Conservation (phyloP, 2,113 vertebrate species). For the Menura novaehollandiae region DNA sequence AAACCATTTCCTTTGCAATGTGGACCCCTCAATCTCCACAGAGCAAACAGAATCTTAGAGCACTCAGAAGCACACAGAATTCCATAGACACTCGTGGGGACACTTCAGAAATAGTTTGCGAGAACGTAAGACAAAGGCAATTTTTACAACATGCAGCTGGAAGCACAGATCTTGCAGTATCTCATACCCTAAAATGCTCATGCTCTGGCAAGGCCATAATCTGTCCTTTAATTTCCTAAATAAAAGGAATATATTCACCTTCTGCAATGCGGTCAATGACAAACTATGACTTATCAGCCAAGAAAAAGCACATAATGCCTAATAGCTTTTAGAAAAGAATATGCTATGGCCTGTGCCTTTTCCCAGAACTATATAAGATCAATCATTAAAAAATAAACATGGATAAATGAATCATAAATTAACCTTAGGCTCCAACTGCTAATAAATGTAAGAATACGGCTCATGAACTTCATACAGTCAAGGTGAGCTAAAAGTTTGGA, state of each 20-base stretch:
- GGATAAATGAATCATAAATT: slow-evolving; percentile 45
- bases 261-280: not conserved
- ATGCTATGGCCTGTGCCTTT: not conserved
- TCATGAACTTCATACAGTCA: slow-evolving; percentile 27
- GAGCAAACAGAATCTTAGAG: not conserved
- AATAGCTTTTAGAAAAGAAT: not conserved
- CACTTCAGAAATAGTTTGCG: not conserved
- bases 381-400: slow-evolving; percentile 57
- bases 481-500: slow-evolving; percentile 48
- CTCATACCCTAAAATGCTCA: not conserved
- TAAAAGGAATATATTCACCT: not conserved
- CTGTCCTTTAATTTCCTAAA: not conserved
- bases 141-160: not conserved
- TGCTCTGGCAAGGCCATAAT: not conserved
- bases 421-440: slow-evolving; percentile 14
- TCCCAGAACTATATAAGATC: slow-evolving; percentile 18
- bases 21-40: not conserved
- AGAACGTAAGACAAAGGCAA: not conserved
- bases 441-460: slow-evolving; percentile 10
- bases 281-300: not conserved
- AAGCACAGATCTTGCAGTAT: not conserved
- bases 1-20: not conserved
- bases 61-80: not conserved
- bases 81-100: not conserved
- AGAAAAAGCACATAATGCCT: not conserved